Percentiles rank a stretch among this genome's conserved stretches.
These are phyloP conservation scores for Epiblema foenella DNA, from an alignment of 2,888 invertebrate species.

Conservation along the genomic window DNA sequence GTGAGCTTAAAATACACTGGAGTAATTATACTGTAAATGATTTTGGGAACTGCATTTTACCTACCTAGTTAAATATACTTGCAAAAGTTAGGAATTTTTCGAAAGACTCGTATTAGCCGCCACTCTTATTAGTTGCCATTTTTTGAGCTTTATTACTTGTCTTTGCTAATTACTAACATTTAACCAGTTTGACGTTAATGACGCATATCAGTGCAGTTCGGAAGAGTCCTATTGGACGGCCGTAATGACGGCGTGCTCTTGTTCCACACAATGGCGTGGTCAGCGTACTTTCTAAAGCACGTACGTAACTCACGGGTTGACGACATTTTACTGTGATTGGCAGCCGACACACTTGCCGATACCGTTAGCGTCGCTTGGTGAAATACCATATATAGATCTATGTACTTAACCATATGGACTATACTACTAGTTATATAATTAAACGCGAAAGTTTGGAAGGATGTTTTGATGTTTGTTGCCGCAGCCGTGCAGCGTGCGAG, in stretches of 20 bases:
- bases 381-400: constrained; percentile 15
- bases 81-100: too few relatives aligned
- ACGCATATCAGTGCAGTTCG: background rate
- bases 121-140: too few relatives aligned
- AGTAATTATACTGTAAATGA: too few relatives aligned
- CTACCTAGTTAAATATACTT: too few relatives aligned
- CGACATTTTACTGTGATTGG: constrained; percentile 67
- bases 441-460: background rate
- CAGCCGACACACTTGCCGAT: constrained; percentile 72
- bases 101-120: too few relatives aligned
- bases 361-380: constrained; percentile 60
- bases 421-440: background rate
- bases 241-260: constrained; percentile 39
- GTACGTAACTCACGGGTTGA: constrained; percentile 54
- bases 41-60: too few relatives aligned
- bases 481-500: too few relatives aligned
- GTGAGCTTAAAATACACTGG: too few relatives aligned
- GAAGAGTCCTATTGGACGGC: constrained; percentile 19
- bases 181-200: background rate
- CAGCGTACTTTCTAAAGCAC: constrained; percentile 67
- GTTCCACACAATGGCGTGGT: constrained; percentile 39
- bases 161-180: too few relatives aligned
- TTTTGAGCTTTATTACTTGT: too few relatives aligned
- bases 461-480: background rate
- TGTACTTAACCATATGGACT: constrained; percentile 1